phyloP scores from a whole-genome alignment of 2,113 vertebrate species.

The pig (Sus scrofa) region DNA sequence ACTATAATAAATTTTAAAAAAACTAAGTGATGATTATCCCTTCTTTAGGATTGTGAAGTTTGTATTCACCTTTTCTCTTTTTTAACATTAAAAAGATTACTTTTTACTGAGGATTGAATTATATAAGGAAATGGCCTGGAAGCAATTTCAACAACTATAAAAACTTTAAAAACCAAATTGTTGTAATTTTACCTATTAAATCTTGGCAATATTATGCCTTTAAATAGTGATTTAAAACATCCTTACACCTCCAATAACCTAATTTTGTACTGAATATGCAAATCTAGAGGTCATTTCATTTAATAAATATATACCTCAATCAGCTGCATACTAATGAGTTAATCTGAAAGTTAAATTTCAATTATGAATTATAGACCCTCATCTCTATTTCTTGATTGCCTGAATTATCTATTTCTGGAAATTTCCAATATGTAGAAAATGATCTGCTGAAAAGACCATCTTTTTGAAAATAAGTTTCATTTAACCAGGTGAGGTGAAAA shows the following conservation, averaged over 20 bases:
- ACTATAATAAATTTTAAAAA: too few relatives aligned
- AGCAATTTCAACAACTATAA: slow-evolving; percentile 58
- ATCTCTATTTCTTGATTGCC: slow-evolving; percentile 81
- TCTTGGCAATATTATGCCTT: slow-evolving; percentile 25
- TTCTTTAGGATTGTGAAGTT: background rate
- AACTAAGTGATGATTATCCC: background rate
- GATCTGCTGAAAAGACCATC: slow-evolving; percentile 69
- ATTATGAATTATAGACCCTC: slow-evolving; percentile 85
- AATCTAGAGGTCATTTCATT: slow-evolving; percentile 85
- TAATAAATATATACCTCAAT: slow-evolving; percentile 85
- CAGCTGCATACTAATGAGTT: slow-evolving; percentile 85
- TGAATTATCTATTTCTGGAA: slow-evolving; percentile 73
- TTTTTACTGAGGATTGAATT: slow-evolving; percentile 34
- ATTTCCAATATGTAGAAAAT: slow-evolving; percentile 64
- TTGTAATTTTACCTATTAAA: slow-evolving; percentile 63
- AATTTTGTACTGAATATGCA: slow-evolving; percentile 70
- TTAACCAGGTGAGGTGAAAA: slow-evolving; percentile 72
- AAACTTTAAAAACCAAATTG: slow-evolving; percentile 66
- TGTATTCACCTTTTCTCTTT: background rate
- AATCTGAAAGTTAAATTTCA: slow-evolving; percentile 88
- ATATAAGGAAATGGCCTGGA: slow-evolving; percentile 39
- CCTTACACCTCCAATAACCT: slow-evolving; percentile 70
- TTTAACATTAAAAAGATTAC: background rate
- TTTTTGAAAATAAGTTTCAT: slow-evolving; percentile 74
- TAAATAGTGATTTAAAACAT: slow-evolving; percentile 63